Evolutionary conservation across 2,797 vertebrate genomes (phyloP).

Genomic region (Glossophaga mutica): DNA sequence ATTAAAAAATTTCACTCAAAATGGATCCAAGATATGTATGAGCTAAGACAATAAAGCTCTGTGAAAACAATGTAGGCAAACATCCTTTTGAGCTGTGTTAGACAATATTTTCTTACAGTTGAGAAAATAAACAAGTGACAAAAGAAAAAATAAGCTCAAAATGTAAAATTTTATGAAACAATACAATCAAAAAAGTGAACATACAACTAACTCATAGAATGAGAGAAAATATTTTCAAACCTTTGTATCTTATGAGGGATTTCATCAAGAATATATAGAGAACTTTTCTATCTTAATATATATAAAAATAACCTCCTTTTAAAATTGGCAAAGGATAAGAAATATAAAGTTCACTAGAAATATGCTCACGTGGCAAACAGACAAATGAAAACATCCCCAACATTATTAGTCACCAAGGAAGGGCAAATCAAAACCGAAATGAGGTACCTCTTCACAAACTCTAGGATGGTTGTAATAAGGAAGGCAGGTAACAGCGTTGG

Average conservation of each 20-base stretch:
- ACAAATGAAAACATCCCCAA: neutral
- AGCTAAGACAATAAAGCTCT: neutral
- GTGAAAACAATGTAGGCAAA: neutral
- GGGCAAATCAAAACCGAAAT: neutral
- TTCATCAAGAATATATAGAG: neutral
- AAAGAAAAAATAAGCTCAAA: neutral
- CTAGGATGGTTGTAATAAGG: neutral
- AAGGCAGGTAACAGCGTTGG: neutral
- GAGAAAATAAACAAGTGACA: neutral
- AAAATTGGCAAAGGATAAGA: neutral
- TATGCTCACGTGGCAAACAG: neutral
- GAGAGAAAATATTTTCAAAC: neutral
- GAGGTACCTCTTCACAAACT: neutral
- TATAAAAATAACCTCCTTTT: neutral
- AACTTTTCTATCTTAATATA: neutral
- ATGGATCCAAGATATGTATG: neutral
- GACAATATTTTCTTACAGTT: neutral
- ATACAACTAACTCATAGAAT: neutral
- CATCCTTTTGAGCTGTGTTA: neutral
- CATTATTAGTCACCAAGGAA: neutral
- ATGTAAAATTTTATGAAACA: neutral
- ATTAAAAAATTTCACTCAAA: neutral
- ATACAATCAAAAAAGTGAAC: neutral
- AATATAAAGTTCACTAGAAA: neutral
- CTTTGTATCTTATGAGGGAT: neutral